Conservation (phyloP, 2,113 vertebrate genomes). For the Nibea coibor region DNA sequence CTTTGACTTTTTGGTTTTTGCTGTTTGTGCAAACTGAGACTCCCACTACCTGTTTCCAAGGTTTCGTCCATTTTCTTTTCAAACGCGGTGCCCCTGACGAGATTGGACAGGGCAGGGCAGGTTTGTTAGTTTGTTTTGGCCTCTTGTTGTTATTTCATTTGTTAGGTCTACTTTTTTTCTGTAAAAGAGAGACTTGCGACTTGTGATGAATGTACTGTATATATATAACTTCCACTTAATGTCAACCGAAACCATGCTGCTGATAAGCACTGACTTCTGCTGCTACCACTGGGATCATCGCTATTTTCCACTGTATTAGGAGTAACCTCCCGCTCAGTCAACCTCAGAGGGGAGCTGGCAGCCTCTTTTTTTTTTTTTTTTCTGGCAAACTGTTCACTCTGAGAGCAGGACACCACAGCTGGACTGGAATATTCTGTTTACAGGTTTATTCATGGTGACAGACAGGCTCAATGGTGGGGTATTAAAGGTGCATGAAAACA, state of each 20-base stretch:
- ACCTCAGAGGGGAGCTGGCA: constrained; percentile 40
- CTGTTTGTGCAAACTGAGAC: constrained; percentile 13
- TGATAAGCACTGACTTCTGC: constrained; percentile 37
- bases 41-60: not conserved
- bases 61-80: constrained; percentile 13
- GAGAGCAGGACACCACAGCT: constrained; percentile 52
- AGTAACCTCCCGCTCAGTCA: constrained; percentile 27
- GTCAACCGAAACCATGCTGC: constrained; percentile 24
- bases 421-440: constrained; percentile 67
- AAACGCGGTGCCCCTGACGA: not conserved
- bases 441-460: constrained; percentile 70
- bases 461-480: constrained; percentile 22
- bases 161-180: not conserved
- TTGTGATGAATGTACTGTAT: not conserved
- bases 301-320: constrained; percentile 44
- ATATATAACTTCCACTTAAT: constrained; percentile 7
- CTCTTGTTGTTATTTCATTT: constrained; percentile 9
- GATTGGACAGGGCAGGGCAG: not conserved
- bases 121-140: not conserved
- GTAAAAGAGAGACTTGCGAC: not conserved
- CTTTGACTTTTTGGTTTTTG: not conserved
- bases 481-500: constrained; percentile 54
- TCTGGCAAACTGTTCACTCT: constrained; percentile 16
- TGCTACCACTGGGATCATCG: constrained; percentile 32
- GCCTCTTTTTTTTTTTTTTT: not conserved